These are phyloP conservation scores for Macroramphosus scolopax DNA, from an alignment of 2,797 vertebrate species.

Conservation along the genomic window DNA sequence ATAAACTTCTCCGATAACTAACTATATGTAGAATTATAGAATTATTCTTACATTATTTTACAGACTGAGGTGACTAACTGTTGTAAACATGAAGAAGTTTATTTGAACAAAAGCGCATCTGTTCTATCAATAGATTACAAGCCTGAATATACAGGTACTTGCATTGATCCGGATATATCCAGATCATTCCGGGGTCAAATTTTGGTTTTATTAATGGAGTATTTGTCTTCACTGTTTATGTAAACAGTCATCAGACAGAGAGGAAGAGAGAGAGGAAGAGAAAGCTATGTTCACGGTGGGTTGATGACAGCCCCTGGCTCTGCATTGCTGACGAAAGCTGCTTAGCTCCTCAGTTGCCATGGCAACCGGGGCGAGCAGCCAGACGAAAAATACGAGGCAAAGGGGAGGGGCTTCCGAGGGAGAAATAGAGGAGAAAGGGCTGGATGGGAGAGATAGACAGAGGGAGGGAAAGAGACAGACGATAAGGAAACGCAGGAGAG, in stretches of 20 bases:
- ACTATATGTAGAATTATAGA: conserved; percentile 1
- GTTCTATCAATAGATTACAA: conserved; percentile 13
- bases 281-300: conserved; percentile 58
- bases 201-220: conserved; percentile 52
- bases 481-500: conserved; percentile 59
- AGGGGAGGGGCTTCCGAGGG: conserved; percentile 72
- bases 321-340: conserved; percentile 88
- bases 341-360: conserved; percentile 85
- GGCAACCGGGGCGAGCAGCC: conserved; percentile 76
- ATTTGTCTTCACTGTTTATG: conserved; percentile 65
- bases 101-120: conserved; percentile 15
- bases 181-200: conserved; percentile 36
- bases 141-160: conserved; percentile 2
- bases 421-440: conserved; percentile 77
- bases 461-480: conserved; percentile 64
- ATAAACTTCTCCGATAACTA: neutral
- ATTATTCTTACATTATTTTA: neutral
- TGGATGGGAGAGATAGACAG: conserved; percentile 66
- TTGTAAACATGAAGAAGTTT: neutral
- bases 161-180: conserved; percentile 34
- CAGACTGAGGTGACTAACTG: neutral
- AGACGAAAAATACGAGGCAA: conserved; percentile 64
- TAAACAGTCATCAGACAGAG: conserved; percentile 71
- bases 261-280: conserved; percentile 49
- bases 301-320: conserved; percentile 83